Percentiles rank a stretch among this genome's conserved stretches.
These are phyloP conservation scores for Acanthopleura granulata DNA, from an alignment of 2,888 invertebrate species.

Conservation along the genomic window DNA sequence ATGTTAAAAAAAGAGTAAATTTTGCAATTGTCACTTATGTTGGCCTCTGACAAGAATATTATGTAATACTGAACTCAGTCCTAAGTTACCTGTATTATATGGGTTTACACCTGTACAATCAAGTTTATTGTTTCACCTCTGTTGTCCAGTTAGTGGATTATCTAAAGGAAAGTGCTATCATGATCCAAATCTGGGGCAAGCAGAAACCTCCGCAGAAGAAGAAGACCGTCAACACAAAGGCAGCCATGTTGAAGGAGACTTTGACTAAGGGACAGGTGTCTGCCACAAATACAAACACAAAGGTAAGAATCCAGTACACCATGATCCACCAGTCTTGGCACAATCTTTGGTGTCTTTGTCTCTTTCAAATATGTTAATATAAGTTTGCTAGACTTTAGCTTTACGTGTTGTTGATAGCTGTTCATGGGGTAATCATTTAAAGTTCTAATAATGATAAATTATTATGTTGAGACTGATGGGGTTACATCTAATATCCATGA, in stretches of 20 bases:
- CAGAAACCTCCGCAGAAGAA: constrained; percentile 67
- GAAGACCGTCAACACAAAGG: constrained; percentile 48
- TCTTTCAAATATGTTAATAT: too few species aligned
- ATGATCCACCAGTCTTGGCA: too few species aligned
- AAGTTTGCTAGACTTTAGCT: too few species aligned
- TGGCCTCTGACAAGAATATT: not conserved
- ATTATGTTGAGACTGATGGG: too few species aligned
- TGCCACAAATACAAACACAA: constrained; percentile 51
- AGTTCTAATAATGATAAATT: too few species aligned
- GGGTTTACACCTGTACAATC: not conserved
- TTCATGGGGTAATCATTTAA: too few species aligned
- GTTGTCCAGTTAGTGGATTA: constrained; percentile 70
- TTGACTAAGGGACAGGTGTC: constrained; percentile 45
- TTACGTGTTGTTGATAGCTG: too few species aligned
- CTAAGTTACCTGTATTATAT: not conserved
- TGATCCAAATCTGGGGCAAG: constrained; percentile 72
- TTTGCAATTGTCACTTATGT: not conserved
- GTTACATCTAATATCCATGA: not conserved
- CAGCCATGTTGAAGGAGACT: constrained; percentile 42
- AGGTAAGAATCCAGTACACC: constrained; percentile 34
- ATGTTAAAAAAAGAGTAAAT: not conserved
- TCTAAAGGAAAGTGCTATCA: constrained; percentile 70
- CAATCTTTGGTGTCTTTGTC: too few species aligned
- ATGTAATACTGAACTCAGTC: not conserved
- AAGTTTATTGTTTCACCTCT: not conserved